Conservation (phyloP, 1,140 invertebrate species). For the Zaprionus inermis region DNA sequence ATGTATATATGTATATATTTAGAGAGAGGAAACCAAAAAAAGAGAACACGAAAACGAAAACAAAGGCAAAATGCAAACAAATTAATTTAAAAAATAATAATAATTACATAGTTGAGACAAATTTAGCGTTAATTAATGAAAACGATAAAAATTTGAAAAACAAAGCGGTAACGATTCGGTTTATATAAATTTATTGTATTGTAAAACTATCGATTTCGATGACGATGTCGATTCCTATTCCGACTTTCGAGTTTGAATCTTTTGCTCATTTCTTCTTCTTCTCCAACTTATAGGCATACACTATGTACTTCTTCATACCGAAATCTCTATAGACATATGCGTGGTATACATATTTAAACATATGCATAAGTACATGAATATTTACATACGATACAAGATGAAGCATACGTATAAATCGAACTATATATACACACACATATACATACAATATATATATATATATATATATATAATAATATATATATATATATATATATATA, state of each 20-base stretch:
- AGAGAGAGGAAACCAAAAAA: not conserved
- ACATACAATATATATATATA: conserved; percentile 19
- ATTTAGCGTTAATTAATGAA: conserved; percentile 5
- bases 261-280: conserved; percentile 14
- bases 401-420: conserved; percentile 10
- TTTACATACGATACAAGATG: not conserved
- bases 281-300: conserved; percentile 18
- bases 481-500: conserved; percentile 24
- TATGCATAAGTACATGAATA: conserved; percentile 18
- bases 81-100: conserved; percentile 9
- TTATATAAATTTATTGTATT: conserved; percentile 10
- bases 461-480: conserved; percentile 11
- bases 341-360: conserved; percentile 14
- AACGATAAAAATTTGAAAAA: conserved; percentile 2
- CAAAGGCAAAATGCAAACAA: not conserved
- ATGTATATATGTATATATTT: too few relatives aligned
- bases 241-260: not conserved
- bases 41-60: not conserved
- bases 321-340: conserved; percentile 13
- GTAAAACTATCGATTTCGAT: not conserved
- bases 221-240: conserved; percentile 36
- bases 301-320: conserved; percentile 18
- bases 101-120: conserved; percentile 27
- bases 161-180: conserved; percentile 4
- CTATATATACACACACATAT: conserved; percentile 18